Conservation (phyloP, 1,140 invertebrate species). For the Anoplophora glabripennis region DNA sequence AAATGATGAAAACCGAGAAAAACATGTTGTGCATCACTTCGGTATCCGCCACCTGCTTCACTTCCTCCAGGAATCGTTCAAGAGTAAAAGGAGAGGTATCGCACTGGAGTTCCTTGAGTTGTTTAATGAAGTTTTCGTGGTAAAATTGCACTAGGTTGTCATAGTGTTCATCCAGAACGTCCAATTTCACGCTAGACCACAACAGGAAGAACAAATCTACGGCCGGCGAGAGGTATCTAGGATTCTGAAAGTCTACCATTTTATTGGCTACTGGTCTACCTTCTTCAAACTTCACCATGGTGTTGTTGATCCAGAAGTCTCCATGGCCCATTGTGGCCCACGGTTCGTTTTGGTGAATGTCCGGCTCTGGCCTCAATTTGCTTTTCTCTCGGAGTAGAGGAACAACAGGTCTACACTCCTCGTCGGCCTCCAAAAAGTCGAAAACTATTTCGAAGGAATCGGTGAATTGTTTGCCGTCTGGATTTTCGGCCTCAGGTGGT, state of each 20-base stretch:
- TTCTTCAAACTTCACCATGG: neutral
- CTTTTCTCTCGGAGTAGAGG: conserved; percentile 32
- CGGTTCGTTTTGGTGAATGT: conserved; percentile 39
- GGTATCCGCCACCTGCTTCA: no score
- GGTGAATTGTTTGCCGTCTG: no score
- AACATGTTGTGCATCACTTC: no score
- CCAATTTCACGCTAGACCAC: conserved; percentile 51
- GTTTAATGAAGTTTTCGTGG: conserved; percentile 25
- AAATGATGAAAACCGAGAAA: no score
- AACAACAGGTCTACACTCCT: conserved; percentile 21
- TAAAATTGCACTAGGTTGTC: conserved; percentile 53
- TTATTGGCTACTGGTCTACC: neutral
- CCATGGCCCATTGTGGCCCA: conserved; percentile 47
- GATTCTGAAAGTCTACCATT: conserved; percentile 59
- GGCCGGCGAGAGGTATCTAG: conserved; percentile 50
- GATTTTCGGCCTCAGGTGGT: no score
- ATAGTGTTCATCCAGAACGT: conserved; percentile 45
- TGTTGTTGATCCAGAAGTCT: conserved; percentile 10
- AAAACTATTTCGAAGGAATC: conserved; percentile 25
- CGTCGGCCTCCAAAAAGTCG: no score
- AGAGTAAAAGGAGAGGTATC: no score
- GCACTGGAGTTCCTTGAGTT: no score
- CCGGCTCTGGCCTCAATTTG: conserved; percentile 23
- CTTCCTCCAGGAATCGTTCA: no score
- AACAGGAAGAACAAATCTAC: conserved; percentile 59